Evolutionary conservation across 2,888 invertebrate species (phyloP).

Genomic region (Trissolcus japonicus): DNA sequence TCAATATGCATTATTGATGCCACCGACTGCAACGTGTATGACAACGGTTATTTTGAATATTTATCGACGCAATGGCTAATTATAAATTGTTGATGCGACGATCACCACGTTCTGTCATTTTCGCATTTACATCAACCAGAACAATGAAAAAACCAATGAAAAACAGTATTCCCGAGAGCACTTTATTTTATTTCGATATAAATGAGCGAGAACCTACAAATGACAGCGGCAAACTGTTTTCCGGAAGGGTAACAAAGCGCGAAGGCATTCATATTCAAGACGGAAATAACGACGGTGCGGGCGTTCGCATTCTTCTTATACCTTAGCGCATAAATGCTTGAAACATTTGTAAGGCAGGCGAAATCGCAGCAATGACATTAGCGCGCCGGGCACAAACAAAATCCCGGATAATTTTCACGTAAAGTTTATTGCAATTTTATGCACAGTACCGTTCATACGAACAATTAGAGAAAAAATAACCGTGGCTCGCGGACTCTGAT

Average conservation of each 20-base stretch:
- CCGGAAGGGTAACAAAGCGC: conserved; percentile 31
- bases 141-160: too few species aligned
- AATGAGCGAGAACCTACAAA: conserved; percentile 16
- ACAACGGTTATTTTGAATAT: conserved; percentile 26
- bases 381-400: conserved; percentile 42
- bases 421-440: conserved; percentile 74
- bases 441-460: conserved; percentile 71
- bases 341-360: conserved; percentile 51
- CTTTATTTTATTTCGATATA: neutral
- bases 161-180: too few species aligned
- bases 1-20: conserved; percentile 28
- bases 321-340: conserved; percentile 41
- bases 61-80: neutral
- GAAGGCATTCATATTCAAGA: conserved; percentile 43
- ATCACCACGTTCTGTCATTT: too few species aligned
- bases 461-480: conserved; percentile 71
- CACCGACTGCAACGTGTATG: conserved; percentile 1
- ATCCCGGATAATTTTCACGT: conserved; percentile 53
- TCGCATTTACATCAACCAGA: too few species aligned
- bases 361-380: conserved; percentile 46
- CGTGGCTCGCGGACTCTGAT: conserved; percentile 57
- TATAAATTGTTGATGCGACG: too few species aligned
- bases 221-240: conserved; percentile 40
- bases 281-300: conserved; percentile 26
- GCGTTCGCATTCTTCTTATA: conserved; percentile 39